phyloP scores from a whole-genome alignment of 2,797 vertebrate species.

The Enteromius viviparus region DNA sequence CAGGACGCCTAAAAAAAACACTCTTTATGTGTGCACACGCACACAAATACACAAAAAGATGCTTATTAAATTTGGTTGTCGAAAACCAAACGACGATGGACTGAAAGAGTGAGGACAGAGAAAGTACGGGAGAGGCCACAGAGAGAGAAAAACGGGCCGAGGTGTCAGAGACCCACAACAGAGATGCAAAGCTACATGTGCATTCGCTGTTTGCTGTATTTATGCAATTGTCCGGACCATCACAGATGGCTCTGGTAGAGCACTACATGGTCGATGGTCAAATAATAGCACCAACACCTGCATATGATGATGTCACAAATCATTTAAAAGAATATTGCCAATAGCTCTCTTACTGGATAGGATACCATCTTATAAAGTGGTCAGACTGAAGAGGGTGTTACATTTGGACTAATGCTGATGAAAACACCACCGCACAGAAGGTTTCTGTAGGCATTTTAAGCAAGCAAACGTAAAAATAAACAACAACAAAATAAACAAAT shows the following conservation, averaged over 20 bases:
- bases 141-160: slow-evolving; percentile 37
- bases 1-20: not conserved
- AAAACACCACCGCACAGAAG: not conserved
- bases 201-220: slow-evolving; percentile 3
- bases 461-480: slow-evolving; percentile 18
- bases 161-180: slow-evolving; percentile 5
- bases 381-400: slow-evolving; percentile 11
- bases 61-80: not conserved
- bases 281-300: slow-evolving; percentile 54
- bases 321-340: not conserved
- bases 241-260: slow-evolving; percentile 21
- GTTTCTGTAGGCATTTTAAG: slow-evolving; percentile 13
- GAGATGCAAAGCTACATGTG: slow-evolving; percentile 50
- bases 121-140: slow-evolving; percentile 37
- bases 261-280: slow-evolving; percentile 39
- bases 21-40: not conserved
- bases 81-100: slow-evolving; percentile 56
- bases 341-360: slow-evolving; percentile 8
- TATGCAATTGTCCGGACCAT: not conserved
- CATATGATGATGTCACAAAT: slow-evolving; percentile 4
- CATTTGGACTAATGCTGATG: slow-evolving; percentile 4
- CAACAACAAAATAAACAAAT: not conserved
- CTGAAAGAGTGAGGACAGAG: slow-evolving; percentile 62
- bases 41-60: slow-evolving; percentile 12
- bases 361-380: not conserved